Base-by-base conservation (phyloP, 2,113 vertebrate genomes). In the Sphaerodactylus townsendi region DNA sequence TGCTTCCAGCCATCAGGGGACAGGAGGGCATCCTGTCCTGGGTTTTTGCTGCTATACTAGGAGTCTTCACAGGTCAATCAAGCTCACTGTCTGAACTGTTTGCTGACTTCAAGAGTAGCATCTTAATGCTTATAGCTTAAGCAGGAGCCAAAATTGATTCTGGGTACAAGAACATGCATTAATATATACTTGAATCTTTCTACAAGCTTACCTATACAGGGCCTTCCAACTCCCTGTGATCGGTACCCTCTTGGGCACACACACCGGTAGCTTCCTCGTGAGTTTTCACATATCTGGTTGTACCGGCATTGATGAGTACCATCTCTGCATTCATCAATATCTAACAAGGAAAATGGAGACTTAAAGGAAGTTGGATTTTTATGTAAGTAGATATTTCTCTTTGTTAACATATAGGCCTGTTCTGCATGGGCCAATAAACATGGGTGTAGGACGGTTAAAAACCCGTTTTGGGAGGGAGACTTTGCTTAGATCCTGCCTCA, bases 251-350 rank as follows among this genome's bases (percentile, higher is more conserved):
- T 90, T 0, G 98, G 98, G 84, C 98, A 99, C 23, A 96, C 95
- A 48, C 99, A 99, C 25, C 95, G 97, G 95, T 99, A 97, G 94
- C 98, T 98, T 71, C 98, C 98, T 78, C 94, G 94, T 1, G 95
- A 98, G 88, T 99, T 99, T 95, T 99, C 98, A 82, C 98, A 99
- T 64, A 98, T 96, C 95, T 99, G 98, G 91, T 99, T 99, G 86
- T 98, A 98, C 91, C 96, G 95, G 95, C 99, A 99, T 81, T 97
- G 97, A 91, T 99, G 99, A 23, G 95, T 97, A 19, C 98, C 97
- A 9, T 98, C 97, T 91, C 86, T 95, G 95, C 99, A 99, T 89
- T 99, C 99, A 70, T 99, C 96, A 1, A 99, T 95, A 89, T 99
- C 99, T 99, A 88, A 11, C 69, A 28, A 89, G 81, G 76, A 37